A percentile compares a stretch with the other conserved stretches of the same genome.
phyloP scores from a whole-genome alignment of 2,113 vertebrate species.

The Hippocampus guttulatus region DNA sequence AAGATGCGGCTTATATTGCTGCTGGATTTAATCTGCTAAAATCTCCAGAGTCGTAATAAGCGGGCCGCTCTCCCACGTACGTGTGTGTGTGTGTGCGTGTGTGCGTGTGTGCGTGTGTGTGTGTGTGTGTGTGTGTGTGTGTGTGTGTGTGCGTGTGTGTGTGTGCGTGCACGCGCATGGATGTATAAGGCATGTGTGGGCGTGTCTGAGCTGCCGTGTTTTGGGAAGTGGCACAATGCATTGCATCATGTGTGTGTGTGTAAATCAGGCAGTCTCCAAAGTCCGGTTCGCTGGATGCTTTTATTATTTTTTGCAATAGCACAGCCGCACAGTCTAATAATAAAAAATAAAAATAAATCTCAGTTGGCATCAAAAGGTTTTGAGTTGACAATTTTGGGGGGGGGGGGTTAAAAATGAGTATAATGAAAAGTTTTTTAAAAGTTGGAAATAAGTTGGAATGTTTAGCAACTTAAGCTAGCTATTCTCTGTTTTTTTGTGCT shows the following conservation, averaged over 20 bases:
- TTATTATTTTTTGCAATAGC: not conserved
- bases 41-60: conserved; percentile 37
- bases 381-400: not conserved
- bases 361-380: not conserved
- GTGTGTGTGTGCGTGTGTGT: conserved; percentile 1
- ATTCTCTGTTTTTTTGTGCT: no score
- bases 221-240: not conserved
- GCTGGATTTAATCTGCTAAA: conserved; percentile 54
- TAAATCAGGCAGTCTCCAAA: not conserved
- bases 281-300: not conserved
- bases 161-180: not conserved
- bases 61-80: conserved; percentile 15
- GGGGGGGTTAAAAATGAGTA: not conserved
- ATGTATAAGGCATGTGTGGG: not conserved
- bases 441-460: not conserved
- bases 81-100: conserved; percentile 7
- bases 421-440: not conserved
- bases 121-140: conserved; percentile 11
- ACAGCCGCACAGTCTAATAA: not conserved
- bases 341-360: not conserved
- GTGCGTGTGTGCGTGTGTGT: not conserved
- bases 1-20: conserved; percentile 44
- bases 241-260: not conserved
- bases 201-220: not conserved
- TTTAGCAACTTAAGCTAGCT: no score